These are phyloP conservation scores for Drosophila acutilabella DNA, from an alignment of 2,888 invertebrate genomes.

Conservation along the genomic window DNA sequence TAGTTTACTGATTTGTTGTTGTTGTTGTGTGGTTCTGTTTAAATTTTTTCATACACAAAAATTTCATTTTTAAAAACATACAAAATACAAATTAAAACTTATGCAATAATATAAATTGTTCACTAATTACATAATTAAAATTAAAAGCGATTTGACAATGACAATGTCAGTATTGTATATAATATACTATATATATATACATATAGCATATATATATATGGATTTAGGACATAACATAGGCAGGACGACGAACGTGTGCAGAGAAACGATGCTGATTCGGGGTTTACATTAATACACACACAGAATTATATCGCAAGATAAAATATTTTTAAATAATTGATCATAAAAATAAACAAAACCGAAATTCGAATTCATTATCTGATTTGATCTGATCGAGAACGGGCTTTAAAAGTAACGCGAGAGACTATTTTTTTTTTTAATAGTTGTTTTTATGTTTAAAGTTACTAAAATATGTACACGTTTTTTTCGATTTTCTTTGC, in stretches of 20 bases:
- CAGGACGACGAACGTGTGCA: constrained; percentile 42
- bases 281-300: constrained; percentile 54
- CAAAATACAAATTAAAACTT: constrained; percentile 69
- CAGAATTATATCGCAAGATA: constrained; percentile 16
- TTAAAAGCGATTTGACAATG: constrained; percentile 65
- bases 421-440: constrained; percentile 33
- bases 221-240: constrained; percentile 55
- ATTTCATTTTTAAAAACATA: constrained; percentile 57
- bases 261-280: constrained; percentile 4
- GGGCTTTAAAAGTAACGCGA: constrained; percentile 40
- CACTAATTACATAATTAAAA: constrained; percentile 77
- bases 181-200: constrained; percentile 13
- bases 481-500: constrained; percentile 40
- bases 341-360: constrained; percentile 15
- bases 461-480: constrained; percentile 74
- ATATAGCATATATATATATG: constrained; percentile 25
- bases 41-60: constrained; percentile 38
- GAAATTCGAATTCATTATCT: constrained; percentile 17
- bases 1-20: constrained; percentile 31
- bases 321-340: constrained; percentile 1
- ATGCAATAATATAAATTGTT: constrained; percentile 58
- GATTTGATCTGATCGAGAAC: constrained; percentile 33
- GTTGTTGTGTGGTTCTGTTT: constrained; percentile 25
- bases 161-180: constrained; percentile 43
- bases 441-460: constrained; percentile 26